Evolutionary conservation across 2,113 vertebrate species (phyloP).

Genomic region (Phalacrocorax aristotelis): DNA sequence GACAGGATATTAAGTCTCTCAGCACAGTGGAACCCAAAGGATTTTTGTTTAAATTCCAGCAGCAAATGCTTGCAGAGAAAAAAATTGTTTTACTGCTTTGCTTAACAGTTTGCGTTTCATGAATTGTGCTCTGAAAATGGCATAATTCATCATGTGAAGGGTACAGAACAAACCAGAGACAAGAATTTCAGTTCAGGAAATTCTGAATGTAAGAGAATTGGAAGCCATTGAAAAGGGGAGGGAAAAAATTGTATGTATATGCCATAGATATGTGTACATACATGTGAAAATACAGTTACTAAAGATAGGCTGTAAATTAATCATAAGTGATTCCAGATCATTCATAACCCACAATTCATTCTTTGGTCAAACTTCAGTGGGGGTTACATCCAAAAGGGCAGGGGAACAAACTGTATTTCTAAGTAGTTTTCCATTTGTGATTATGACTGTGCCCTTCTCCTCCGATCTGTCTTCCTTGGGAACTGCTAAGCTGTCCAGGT

Average conservation of each 20-base stretch:
- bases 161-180: not conserved
- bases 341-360: not conserved
- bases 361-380: not conserved
- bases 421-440: not conserved
- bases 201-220: not conserved
- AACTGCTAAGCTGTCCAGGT: not conserved
- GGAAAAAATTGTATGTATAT: not conserved
- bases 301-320: not conserved
- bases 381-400: not conserved
- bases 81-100: not conserved
- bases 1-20: not conserved
- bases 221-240: not conserved
- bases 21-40: not conserved
- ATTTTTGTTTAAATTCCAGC: constrained; percentile 41
- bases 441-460: not conserved
- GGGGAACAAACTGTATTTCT: not conserved
- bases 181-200: not conserved
- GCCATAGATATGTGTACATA: rapidly evolving
- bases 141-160: not conserved
- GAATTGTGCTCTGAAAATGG: not conserved
- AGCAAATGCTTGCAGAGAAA: constrained; percentile 35
- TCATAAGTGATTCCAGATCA: not conserved
- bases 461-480: not conserved
- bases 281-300: not conserved
- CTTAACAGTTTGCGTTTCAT: not conserved